Conservation (phyloP, 2,888 invertebrate species). For the Thereva unica region DNA sequence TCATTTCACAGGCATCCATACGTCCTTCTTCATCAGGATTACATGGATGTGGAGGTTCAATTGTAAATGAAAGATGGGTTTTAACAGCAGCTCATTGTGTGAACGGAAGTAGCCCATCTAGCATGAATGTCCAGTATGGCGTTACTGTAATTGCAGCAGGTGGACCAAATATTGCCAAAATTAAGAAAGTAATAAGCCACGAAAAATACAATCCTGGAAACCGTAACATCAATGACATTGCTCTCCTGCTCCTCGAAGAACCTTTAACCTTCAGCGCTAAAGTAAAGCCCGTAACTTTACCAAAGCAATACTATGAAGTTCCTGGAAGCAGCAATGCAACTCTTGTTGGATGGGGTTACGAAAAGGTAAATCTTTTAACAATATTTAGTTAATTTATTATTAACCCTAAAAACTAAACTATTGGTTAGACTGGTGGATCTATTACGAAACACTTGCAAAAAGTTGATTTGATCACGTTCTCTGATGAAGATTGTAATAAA, state of each 20-base stretch:
- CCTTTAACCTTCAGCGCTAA: conserved; percentile 47
- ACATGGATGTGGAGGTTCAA: conserved; percentile 50
- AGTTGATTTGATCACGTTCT: conserved; percentile 53
- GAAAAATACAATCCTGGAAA: conserved; percentile 48
- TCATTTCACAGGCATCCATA: conserved; percentile 41
- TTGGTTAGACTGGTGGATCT: conserved; percentile 43
- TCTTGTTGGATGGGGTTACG: conserved; percentile 53
- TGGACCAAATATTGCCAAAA: conserved; percentile 47
- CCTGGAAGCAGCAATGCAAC: conserved; percentile 45
- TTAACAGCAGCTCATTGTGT: conserved; percentile 54
- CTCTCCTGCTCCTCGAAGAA: conserved; percentile 52
- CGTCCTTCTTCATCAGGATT: conserved; percentile 43
- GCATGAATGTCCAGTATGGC: conserved; percentile 49
- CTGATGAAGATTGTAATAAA: conserved; percentile 54
- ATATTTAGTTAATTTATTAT: neutral
- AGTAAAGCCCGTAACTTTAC: conserved; percentile 49
- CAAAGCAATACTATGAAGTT: conserved; percentile 42
- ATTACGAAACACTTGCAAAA: conserved; percentile 51
- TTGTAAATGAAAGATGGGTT: conserved; percentile 47
- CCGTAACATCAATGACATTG: conserved; percentile 56
- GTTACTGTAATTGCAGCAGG: conserved; percentile 44
- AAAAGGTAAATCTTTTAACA: conserved; percentile 45
- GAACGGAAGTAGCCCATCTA: conserved; percentile 27
- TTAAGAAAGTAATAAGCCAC: conserved; percentile 52
- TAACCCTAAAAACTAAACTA: neutral